These are phyloP conservation scores for Ifrita kowaldi DNA, from an alignment of 2,113 vertebrate genomes.

Conservation along the genomic window DNA sequence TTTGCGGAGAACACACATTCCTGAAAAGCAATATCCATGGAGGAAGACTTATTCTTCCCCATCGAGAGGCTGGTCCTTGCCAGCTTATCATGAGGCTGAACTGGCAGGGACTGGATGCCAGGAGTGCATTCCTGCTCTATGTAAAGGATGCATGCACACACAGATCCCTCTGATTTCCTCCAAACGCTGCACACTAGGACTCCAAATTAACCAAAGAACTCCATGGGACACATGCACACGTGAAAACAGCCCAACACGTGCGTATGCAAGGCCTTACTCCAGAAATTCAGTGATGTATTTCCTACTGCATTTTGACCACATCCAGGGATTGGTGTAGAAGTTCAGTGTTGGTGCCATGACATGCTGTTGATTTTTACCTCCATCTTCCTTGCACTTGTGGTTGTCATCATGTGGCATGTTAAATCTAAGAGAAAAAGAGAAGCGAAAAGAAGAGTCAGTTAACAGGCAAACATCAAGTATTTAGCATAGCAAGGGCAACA, in stretches of 20 bases:
- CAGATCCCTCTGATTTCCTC: background rate
- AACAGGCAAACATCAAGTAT: background rate
- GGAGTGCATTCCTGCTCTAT: background rate
- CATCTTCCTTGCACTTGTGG: slow-evolving; percentile 95
- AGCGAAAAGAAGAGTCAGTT: background rate
- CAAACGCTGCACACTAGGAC: background rate
- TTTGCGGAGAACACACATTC: slow-evolving; percentile 21
- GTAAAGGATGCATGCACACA: background rate
- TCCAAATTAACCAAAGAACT: background rate
- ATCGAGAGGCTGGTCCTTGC: slow-evolving; percentile 12
- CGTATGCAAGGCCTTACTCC: slow-evolving; percentile 81
- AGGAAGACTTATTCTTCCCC: slow-evolving; percentile 32
- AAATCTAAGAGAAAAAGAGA: slow-evolving; percentile 77
- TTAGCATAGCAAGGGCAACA: background rate
- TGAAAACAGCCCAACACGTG: background rate
- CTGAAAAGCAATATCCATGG: slow-evolving; percentile 38
- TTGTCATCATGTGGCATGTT: slow-evolving; percentile 99
- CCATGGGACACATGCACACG: background rate
- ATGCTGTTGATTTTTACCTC: slow-evolving; percentile 90
- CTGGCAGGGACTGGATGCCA: slow-evolving; percentile 18
- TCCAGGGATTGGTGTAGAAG: slow-evolving; percentile 98
- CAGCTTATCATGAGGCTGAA: slow-evolving; percentile 50
- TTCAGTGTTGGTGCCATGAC: slow-evolving; percentile 97
- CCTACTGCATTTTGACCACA: slow-evolving; percentile 98
- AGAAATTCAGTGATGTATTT: slow-evolving; percentile 99